A percentile compares a stretch with the other conserved stretches of the same genome.
These are phyloP conservation scores for Scolopax bukidnonensis DNA, from an alignment of 2,797 vertebrate genomes.

Conservation along the genomic window DNA sequence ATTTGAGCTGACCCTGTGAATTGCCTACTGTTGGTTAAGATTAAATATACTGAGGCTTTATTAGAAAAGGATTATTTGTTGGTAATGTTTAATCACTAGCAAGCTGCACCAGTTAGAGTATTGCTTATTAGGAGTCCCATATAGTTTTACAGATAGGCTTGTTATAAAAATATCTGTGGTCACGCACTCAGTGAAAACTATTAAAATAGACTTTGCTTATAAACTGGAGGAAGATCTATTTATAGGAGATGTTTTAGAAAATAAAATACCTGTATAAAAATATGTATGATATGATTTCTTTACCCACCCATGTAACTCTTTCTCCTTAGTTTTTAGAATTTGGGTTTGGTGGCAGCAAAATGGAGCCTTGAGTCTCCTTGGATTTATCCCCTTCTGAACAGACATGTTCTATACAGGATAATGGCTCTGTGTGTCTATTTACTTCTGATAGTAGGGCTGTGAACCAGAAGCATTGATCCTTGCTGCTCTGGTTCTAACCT, in stretches of 20 bases:
- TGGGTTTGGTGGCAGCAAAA: neutral
- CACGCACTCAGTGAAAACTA: neutral
- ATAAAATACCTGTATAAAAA: neutral
- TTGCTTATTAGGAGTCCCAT: neutral
- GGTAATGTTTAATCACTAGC: neutral
- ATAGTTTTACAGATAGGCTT: neutral
- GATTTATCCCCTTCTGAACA: neutral
- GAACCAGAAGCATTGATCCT: neutral
- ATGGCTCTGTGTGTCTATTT: neutral
- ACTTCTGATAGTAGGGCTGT: neutral
- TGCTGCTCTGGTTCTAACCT: neutral
- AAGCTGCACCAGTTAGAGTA: neutral
- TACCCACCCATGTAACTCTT: neutral
- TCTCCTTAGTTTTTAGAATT: neutral
- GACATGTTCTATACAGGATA: neutral
- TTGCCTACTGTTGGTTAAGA: neutral
- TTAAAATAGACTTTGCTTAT: neutral
- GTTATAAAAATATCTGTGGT: slow-evolving; percentile 2
- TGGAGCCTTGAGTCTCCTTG: neutral
- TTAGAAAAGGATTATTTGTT: neutral
- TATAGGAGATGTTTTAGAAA: neutral
- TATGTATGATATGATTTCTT: neutral
- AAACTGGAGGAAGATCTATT: neutral
- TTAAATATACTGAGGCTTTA: neutral
- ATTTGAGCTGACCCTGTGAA: neutral